Evolutionary conservation across 53 echinoderm and acorn worm species (phyloP).

Genomic region (Henricia sp.): DNA sequence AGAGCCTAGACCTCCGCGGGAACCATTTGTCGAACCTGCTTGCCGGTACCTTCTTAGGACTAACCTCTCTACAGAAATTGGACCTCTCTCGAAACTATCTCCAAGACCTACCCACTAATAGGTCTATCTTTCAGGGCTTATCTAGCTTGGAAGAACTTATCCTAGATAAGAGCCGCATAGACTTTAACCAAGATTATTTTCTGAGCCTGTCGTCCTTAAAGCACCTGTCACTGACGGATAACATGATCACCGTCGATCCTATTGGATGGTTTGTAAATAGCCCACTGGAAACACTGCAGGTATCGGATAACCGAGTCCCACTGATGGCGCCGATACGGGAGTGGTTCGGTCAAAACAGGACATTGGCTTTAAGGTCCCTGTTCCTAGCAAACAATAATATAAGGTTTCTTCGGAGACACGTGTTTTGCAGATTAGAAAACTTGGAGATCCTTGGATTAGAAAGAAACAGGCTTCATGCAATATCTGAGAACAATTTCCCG

Average conservation of each 20-base stretch:
- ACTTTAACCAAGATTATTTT: neutral
- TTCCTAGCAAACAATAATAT: conserved; percentile 19
- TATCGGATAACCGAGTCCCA: conserved; percentile 18
- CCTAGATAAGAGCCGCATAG: neutral
- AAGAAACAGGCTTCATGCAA: neutral
- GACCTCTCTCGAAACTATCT: conserved; percentile 30
- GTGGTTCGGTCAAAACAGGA: neutral
- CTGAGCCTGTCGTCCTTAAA: neutral
- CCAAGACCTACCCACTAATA: neutral
- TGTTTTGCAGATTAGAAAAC: conserved; percentile 3
- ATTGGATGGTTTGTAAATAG: neutral
- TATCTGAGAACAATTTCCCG: conserved; percentile 1
- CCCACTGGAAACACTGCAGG: conserved; percentile 12
- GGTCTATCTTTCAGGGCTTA: conserved; percentile 7
- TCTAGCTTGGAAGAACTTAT: neutral
- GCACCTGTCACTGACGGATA: neutral
- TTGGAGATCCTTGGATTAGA: conserved; percentile 12
- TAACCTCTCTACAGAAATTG: neutral
- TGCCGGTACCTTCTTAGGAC: neutral
- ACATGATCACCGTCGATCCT: neutral
- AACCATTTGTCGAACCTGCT: conserved; percentile 13
- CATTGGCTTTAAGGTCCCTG: neutral
- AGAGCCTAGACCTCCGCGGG: conserved; percentile 18
- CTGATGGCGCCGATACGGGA: neutral
- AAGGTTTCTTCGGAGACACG: neutral